Percentiles rank a stretch among this genome's conserved stretches.
Evolutionary conservation across 2,113 vertebrate species (phyloP).

Genomic region (Oxygymnocypris stewartii): DNA sequence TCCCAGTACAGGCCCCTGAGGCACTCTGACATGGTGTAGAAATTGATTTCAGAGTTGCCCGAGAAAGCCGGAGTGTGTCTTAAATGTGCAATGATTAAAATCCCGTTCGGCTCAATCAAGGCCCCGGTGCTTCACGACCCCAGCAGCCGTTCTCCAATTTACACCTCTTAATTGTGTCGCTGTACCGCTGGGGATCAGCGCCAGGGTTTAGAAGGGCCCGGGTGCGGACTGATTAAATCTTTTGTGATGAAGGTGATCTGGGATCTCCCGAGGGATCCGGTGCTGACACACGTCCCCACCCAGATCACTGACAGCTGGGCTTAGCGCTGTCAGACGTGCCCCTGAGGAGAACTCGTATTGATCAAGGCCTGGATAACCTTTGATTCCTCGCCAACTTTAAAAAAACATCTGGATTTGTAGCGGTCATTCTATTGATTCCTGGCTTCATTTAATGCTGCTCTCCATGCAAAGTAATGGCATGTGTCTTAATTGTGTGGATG

Average conservation of each 20-base stretch:
- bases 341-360: slow-evolving; percentile 83
- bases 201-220: slow-evolving; percentile 65
- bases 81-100: slow-evolving; percentile 74
- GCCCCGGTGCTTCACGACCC: slow-evolving; percentile 53
- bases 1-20: slow-evolving; percentile 40
- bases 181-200: slow-evolving; percentile 64
- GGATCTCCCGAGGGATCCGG: slow-evolving; percentile 80
- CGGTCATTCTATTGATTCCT: slow-evolving; percentile 29
- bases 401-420: slow-evolving; percentile 23
- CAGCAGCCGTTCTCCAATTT: slow-evolving; percentile 69
- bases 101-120: slow-evolving; percentile 65
- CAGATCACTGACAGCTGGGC: slow-evolving; percentile 79
- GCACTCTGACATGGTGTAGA: slow-evolving; percentile 48
- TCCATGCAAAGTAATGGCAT: slow-evolving; percentile 28
- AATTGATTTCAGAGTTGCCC: slow-evolving; percentile 69
- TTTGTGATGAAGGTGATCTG: slow-evolving; percentile 87
- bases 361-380: slow-evolving; percentile 75
- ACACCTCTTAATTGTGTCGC: slow-evolving; percentile 86
- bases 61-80: slow-evolving; percentile 58
- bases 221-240: slow-evolving; percentile 86
- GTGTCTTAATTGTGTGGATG: slow-evolving; percentile 37
- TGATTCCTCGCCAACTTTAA: slow-evolving; percentile 34
- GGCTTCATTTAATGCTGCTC: slow-evolving; percentile 37
- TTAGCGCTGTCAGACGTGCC: slow-evolving; percentile 85
- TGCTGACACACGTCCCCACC: slow-evolving; percentile 84